Base-by-base conservation (phyloP, 1,140 invertebrate species). In the Brachionus koreanus region DNA sequence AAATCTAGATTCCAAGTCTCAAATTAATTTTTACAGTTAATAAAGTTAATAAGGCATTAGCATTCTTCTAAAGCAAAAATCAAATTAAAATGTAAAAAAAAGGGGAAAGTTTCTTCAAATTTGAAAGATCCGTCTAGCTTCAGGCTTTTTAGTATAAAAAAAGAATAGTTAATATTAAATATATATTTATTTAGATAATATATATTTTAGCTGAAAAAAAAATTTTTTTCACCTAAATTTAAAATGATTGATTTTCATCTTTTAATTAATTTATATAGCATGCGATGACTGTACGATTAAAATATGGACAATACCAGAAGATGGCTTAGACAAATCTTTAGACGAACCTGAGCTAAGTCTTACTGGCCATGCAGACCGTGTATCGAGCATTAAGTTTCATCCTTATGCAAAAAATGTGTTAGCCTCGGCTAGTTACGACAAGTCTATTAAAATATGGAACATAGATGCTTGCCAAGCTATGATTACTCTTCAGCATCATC, bases 271-370 rank as follows among this genome's bases (percentile, higher is more conserved):
- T 29, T 29, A 29, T 2, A 29, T 19, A 57, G 49, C 49, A 57
- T 96, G 94, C 86, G 95, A 96, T 86, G 94, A 96, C 88, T 95
- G 94, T n/a, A 92, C 92, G 72, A 91, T 98, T 42, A 92, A 93
- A 84, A 87, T 96, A 35, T 97, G 95, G 95, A 91, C 91, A 83
- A 92, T 96, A 81, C 89, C 89, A 42, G 85, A 86, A 72, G 91
- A 90, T 5, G 93, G 93, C 12, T 88, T 95, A 23, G 90, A 90
- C 0, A 93, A 92, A 83, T 92, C 92, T n/a, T 91, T 92, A 1
- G 92, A 92, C 79, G 89, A 90, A 72, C 91, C 92, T 2, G 88
- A 90, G 10, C 33, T 83, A 67, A 74, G 9, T n/a, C 77, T 93
- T 77, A 88, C 90, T 86, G 92, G 93, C 5, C 94, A 96, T 85